Evolutionary conservation across 1,140 invertebrate species (phyloP), one percentile per base, ranked within the genome.

Genomic region (Capitella teleta): DNA sequence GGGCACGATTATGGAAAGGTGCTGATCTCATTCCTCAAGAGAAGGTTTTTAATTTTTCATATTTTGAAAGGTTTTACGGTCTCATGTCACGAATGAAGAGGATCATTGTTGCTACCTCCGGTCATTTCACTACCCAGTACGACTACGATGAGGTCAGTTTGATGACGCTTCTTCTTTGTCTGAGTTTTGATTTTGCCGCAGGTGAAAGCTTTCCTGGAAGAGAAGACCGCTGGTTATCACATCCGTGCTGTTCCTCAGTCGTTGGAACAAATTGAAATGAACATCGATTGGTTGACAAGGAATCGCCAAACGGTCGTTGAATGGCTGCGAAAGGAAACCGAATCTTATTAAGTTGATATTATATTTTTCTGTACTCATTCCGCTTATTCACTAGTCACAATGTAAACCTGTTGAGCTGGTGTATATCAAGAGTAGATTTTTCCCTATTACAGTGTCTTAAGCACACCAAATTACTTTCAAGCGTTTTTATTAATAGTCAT

Each of bases 221-320:
- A 19, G 28, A 19, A 44, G 18, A 16, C 18, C 23, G 6, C 8
- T 8, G 42, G 42, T 16, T 28, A 19, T 25, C 23, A 26, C 3
- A 44, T 6, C 6, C 21, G 42, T 5, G 21, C 42, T 26, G 42
- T 85, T 21, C 77, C 82, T 28, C 82, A 85, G 61, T 82, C 81
- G 58, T 64, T 85, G 45, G 84, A 87, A 69, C 82, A 76, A n/a
- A 84, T 87, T 49, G 77, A 78, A 57, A 75, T 84, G 32, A 85
- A 85, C 63, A 83, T 85, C n/a, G 77, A 82, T 49, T 86, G 83
- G 83, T 77, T 84, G 1, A 69, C 77, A 32, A 72, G 78, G 30
- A 82, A 84, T 57, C 79, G 80, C n/a, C 72, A 77, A 2, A 63
- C 68, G 30, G 73, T 82, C 25, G 74, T 77, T 52, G 57, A 74